phyloP scores from a whole-genome alignment of 2,797 vertebrate species.

The Salarias fasciatus region DNA sequence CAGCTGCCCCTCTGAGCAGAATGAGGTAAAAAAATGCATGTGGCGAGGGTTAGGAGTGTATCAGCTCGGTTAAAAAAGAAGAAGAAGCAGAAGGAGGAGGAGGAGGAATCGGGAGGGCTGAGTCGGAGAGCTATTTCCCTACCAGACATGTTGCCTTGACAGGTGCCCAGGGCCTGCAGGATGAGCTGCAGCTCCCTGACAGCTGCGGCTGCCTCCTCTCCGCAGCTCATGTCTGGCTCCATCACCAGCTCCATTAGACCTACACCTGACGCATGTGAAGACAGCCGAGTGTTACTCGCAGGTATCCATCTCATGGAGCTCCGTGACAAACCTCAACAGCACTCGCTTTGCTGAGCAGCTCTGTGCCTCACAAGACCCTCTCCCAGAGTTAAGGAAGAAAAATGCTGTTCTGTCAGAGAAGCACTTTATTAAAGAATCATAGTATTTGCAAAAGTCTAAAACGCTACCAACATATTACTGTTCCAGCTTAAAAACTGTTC shows the following conservation, averaged over 20 bases:
- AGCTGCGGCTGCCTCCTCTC: constrained; percentile 94
- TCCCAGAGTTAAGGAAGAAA: background rate
- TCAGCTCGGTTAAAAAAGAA: no score
- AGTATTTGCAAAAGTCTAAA: no score
- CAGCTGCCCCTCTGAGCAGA: constrained; percentile 91
- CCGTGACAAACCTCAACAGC: constrained; percentile 8
- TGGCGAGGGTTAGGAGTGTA: background rate
- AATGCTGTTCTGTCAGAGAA: background rate
- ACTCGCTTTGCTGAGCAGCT: constrained; percentile 9
- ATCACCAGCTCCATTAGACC: constrained; percentile 98
- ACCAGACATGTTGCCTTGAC: constrained; percentile 98
- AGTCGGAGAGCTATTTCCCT: constrained; percentile 54
- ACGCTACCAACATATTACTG: no score
- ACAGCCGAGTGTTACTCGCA: constrained; percentile 39
- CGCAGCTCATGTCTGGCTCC: constrained; percentile 97
- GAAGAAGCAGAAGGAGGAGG: no score
- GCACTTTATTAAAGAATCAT: no score
- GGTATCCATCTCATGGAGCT: constrained; percentile 4
- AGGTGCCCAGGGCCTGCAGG: constrained; percentile 94
- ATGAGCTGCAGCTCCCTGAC: constrained; percentile 97
- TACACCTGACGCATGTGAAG: constrained; percentile 83
- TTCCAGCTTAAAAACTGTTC: no score
- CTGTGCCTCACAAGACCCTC: background rate
- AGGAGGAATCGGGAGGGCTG: background rate
- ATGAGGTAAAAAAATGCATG: constrained; percentile 3